Evolutionary conservation across 2,888 invertebrate species (phyloP).

Genomic region (Cotesia congregata): DNA sequence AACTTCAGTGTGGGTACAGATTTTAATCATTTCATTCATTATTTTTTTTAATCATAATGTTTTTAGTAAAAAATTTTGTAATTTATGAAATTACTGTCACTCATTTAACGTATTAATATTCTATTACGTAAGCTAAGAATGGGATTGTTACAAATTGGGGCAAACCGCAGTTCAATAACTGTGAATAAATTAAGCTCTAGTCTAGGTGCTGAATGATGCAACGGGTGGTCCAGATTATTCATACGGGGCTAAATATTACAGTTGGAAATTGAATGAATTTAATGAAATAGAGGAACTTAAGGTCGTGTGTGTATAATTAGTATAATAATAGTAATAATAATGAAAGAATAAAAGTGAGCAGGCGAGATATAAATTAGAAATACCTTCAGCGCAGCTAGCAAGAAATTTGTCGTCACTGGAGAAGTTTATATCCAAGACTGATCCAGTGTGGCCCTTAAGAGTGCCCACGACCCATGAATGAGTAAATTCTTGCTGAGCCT

Average conservation of each 20-base stretch:
- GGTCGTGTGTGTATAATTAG: neutral
- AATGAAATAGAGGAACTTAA: neutral
- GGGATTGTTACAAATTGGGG: neutral
- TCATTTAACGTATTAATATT: neutral
- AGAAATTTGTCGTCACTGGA: constrained; percentile 89
- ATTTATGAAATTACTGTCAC: neutral
- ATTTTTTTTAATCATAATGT: neutral
- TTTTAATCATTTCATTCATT: neutral
- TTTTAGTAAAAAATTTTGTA: neutral
- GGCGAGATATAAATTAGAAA: constrained; percentile 46
- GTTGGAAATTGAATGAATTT: neutral
- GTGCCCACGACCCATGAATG: constrained; percentile 81
- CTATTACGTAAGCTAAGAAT: neutral
- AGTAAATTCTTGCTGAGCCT: constrained; percentile 63
- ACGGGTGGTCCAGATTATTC: neutral
- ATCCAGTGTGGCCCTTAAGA: constrained; percentile 86
- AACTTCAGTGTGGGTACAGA: neutral
- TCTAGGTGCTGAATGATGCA: neutral
- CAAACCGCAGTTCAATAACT: neutral
- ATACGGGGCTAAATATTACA: neutral
- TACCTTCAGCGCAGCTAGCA: constrained; percentile 88
- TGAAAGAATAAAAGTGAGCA: neutral
- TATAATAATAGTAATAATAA: neutral
- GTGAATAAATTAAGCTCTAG: neutral
- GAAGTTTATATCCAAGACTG: constrained; percentile 83